Evolutionary conservation across 2,797 vertebrate species (phyloP), one percentile per base, ranked within the genome.

Genomic region (Simalia tracyae): DNA sequence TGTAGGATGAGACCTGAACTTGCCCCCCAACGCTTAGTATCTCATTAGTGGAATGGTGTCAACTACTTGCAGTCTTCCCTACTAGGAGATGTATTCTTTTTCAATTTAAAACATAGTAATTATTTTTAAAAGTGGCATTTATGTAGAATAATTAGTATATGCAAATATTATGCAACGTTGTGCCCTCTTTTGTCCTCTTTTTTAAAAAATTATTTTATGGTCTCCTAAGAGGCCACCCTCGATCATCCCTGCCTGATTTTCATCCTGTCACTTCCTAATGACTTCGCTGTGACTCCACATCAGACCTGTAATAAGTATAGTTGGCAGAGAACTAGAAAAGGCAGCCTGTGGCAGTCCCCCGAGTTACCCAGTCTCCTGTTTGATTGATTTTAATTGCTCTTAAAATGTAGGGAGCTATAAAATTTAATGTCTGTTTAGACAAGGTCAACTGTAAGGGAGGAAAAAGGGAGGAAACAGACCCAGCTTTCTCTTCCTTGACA

Each of bases 371-470:
- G 85, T 90, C 89, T 92, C 89, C 89, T 66, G 66, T 92, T 88
- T 92, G 92, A 92, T 92, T 92, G 92, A 92, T 92, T 92, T 92
- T 92, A 90, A 92, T 92, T 92, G 89, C 92, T 92, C 89, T 90
- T 90, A 90, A 92, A 92, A 92, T 64, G 89, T 84, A 92, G 89
- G 89, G 89, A 92, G 92, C 92, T 66, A 92, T 92, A 92, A 92
- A 90, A 88, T 92, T 90, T 92, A 90, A 92, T 90, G 89, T 84
- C 92, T 92, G 92, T 92, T 92, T 92, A 92, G 92, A 92, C 92
- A 92, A 92, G 92, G 92, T 92, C 92, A 90, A 72, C 85, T 92
- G 89, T 64, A 90, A 88, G 92, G 89, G 89, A 92, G 92, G 92
- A 88, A 87, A 90, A 84, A 72, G 84, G 92, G 92, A 90, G 85